These are phyloP conservation scores for Calephelis nemesis DNA, from an alignment of 1,140 invertebrate species.

Conservation along the genomic window DNA sequence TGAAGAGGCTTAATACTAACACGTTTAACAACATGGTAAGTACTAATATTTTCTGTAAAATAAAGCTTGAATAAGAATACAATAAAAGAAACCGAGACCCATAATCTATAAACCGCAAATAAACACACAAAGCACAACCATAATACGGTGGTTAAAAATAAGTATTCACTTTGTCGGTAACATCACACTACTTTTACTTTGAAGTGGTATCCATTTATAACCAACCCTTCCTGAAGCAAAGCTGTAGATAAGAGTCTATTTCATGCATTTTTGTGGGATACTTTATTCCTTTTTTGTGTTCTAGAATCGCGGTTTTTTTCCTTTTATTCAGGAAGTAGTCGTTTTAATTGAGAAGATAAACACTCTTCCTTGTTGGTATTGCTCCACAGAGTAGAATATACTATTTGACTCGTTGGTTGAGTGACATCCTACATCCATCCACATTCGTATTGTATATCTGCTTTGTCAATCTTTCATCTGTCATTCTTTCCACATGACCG, in stretches of 20 bases:
- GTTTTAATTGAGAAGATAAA: too few species aligned
- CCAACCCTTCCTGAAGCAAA: constrained; percentile 61
- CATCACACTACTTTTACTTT: constrained; percentile 50
- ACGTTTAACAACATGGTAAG: too few species aligned
- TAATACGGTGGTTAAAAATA: constrained; percentile 65
- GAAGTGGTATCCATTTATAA: constrained; percentile 72
- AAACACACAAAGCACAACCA: constrained; percentile 48
- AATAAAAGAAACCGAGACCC: constrained; percentile 39
- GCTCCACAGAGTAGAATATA: too few species aligned
- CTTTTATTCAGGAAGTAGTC: too few species aligned
- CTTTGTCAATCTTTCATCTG: too few species aligned
- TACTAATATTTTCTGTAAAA: background rate
- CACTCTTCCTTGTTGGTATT: too few species aligned
- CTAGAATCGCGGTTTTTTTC: background rate
- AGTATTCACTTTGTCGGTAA: constrained; percentile 65
- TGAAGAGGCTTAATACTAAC: too few species aligned
- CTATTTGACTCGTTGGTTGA: too few species aligned
- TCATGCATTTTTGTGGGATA: constrained; percentile 3
- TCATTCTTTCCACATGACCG: too few species aligned
- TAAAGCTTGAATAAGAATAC: background rate
- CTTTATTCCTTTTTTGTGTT: background rate
- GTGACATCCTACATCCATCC: too few species aligned
- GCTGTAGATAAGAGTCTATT: constrained; percentile 55
- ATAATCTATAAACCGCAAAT: constrained; percentile 39
- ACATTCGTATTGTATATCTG: too few species aligned